Evolutionary conservation across 2,113 vertebrate species (phyloP), one percentile per base, ranked within the genome.

Genomic region (Rhea americana): DNA sequence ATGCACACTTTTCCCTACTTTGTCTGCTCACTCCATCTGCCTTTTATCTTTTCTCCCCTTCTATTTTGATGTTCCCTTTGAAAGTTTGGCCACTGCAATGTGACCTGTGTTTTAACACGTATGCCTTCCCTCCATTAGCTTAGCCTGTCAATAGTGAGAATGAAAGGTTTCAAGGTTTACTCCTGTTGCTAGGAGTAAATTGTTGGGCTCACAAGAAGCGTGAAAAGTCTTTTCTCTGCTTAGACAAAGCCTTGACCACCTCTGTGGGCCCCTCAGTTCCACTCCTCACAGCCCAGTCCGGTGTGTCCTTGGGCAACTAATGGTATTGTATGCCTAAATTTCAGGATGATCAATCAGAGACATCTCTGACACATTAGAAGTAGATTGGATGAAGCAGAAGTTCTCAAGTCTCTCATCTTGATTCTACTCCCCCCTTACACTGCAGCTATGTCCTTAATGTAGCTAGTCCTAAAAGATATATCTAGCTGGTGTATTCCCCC

Each of bases 41-140:
- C 68, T 92, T 94, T 91, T 96, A 19, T 87, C 48, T 85, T 32
- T 82, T 84, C 9, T 91, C 26, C 7, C 28, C 24, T 79, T 88
- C 41, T 11, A 76, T 71, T 89, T 77, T 79, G 25, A 47, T 78
- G 24, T 8, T 77, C 30, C 61, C 22, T 92, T 81, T 66, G 58
- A 78, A 56, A 58, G 8, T 84, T 88, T 86, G 90, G 26, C 30
- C 19, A 16, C 28, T 58, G 58, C 70, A 76, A 39, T 68, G 32
- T 18, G 70, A 62, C 32, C 68, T 73, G 24, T 75, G 24, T 90
- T 93, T 89, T 83, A 93, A 72, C 41, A 76, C 37, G 6, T 12
- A 19, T 8, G 13, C 6, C 41, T 90, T 56, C 16, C 55, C 55
- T 65, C 78, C 37, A 6, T 83, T 50, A 39, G 3, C 32, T 53